Evolutionary conservation across 1,140 invertebrate genomes (phyloP).

Genomic region (Drosophila paulistorum): DNA sequence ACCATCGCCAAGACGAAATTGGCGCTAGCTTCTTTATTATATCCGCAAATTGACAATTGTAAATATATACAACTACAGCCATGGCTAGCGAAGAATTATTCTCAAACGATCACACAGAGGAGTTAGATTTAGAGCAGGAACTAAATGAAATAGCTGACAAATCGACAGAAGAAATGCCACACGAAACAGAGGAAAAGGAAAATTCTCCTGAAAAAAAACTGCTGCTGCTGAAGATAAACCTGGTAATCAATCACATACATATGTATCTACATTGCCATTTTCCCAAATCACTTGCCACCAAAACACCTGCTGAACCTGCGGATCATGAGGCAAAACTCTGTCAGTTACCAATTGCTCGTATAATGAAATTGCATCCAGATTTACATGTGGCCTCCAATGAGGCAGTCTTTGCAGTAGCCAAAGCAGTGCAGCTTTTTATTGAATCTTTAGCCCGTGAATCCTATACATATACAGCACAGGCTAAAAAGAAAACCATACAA

Average conservation of each 20-base stretch:
- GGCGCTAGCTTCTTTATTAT: not conserved
- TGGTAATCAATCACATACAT: not conserved
- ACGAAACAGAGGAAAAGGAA: conserved; percentile 2
- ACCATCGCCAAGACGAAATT: not conserved
- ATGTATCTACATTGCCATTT: not conserved
- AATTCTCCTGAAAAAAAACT: not conserved
- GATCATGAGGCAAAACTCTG: conserved; percentile 85
- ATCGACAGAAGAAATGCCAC: not conserved
- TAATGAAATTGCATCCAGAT: conserved; percentile 95
- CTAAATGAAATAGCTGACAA: conserved; percentile 27
- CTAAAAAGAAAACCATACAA: conserved; percentile 92
- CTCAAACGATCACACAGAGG: conserved; percentile 54
- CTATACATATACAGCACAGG: conserved; percentile 87
- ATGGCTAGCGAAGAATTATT: conserved; percentile 73
- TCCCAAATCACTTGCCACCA: conserved; percentile 22
- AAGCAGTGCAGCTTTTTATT: conserved; percentile 94
- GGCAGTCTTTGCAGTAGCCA: conserved; percentile 91
- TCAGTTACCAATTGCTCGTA: conserved; percentile 89
- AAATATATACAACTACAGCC: conserved; percentile 47
- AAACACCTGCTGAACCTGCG: conserved; percentile 47
- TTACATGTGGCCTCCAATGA: conserved; percentile 84
- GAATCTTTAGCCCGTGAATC: conserved; percentile 91
- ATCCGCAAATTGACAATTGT: not conserved
- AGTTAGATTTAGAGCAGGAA: conserved; percentile 37
- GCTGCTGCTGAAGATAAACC: not conserved